Evolutionary conservation across 2,113 vertebrate genomes (phyloP).

Genomic region (Misgurnus anguillicaudatus): DNA sequence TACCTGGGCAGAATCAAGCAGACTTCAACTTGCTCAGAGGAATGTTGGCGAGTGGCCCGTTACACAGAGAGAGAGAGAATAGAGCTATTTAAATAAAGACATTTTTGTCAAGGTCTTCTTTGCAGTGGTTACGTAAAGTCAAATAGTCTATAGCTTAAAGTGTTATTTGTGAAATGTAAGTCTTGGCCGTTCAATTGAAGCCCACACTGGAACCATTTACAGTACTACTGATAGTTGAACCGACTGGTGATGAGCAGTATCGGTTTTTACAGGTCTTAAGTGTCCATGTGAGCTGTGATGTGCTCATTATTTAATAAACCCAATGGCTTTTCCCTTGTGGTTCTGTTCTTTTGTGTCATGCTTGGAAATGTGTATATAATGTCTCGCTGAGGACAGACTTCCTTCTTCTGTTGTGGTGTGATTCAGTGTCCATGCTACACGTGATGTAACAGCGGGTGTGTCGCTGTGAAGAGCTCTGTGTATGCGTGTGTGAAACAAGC

Average conservation of each 20-base stretch:
- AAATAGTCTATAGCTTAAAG: not conserved
- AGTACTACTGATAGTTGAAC: not conserved
- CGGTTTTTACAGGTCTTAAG: not conserved
- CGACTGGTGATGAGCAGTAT: not conserved
- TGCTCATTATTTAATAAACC: not conserved
- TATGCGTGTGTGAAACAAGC: slow-evolving; percentile 1
- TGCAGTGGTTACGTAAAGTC: not conserved
- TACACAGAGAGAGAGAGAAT: not conserved
- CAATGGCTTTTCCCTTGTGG: slow-evolving; percentile 10
- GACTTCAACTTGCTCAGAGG: slow-evolving; percentile 35
- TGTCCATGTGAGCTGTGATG: slow-evolving; percentile 3
- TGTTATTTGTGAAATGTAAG: not conserved
- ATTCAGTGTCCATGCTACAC: not conserved
- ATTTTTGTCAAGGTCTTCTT: slow-evolving; percentile 3
- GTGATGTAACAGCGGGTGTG: slow-evolving; percentile 39
- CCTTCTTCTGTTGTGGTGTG: not conserved
- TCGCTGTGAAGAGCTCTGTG: not conserved
- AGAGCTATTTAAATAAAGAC: slow-evolving; percentile 13
- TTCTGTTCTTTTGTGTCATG: slow-evolving; percentile 27
- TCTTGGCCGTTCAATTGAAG: not conserved
- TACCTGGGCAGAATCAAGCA: slow-evolving; percentile 40
- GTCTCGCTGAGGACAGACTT: not conserved
- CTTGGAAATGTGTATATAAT: slow-evolving; percentile 3
- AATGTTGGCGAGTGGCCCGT: slow-evolving; percentile 34
- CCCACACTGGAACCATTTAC: not conserved